phyloP scores from a whole-genome alignment of 2,797 vertebrate species.

The Alcedo atthis region DNA sequence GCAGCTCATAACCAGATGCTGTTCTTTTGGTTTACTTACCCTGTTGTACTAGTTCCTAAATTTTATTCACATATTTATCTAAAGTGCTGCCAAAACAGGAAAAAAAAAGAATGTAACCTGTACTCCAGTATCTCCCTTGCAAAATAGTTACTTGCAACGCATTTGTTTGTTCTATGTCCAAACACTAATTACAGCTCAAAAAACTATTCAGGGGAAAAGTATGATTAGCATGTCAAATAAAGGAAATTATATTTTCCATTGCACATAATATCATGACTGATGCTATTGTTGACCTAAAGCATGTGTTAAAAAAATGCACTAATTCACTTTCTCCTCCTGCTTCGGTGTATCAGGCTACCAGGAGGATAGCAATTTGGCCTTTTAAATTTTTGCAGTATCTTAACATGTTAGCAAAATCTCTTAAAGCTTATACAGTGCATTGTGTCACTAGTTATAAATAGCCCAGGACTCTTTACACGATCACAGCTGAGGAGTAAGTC shows the following conservation, averaged over 20 bases:
- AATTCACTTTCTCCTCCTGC: not conserved
- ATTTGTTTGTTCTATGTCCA: not conserved
- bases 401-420: not conserved
- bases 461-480: not conserved
- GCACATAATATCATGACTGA: not conserved
- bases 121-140: not conserved
- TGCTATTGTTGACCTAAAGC: not conserved
- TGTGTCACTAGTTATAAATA: conserved; percentile 45
- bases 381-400: not conserved
- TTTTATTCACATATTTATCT: not conserved
- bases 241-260: not conserved
- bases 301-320: not conserved
- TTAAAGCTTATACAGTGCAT: not conserved
- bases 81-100: not conserved
- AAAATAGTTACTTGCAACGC: not conserved
- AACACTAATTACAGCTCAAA: not conserved
- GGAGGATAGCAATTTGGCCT: not conserved
- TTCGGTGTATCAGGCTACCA: not conserved
- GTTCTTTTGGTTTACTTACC: not conserved
- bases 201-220: not conserved
- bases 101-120: not conserved
- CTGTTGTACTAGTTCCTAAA: not conserved
- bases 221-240: not conserved
- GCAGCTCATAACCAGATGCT: not conserved
- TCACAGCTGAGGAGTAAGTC: conserved; percentile 42